These are phyloP conservation scores for Perizoma affinitatum DNA, from an alignment of 2,888 invertebrate species.

Conservation along the genomic window DNA sequence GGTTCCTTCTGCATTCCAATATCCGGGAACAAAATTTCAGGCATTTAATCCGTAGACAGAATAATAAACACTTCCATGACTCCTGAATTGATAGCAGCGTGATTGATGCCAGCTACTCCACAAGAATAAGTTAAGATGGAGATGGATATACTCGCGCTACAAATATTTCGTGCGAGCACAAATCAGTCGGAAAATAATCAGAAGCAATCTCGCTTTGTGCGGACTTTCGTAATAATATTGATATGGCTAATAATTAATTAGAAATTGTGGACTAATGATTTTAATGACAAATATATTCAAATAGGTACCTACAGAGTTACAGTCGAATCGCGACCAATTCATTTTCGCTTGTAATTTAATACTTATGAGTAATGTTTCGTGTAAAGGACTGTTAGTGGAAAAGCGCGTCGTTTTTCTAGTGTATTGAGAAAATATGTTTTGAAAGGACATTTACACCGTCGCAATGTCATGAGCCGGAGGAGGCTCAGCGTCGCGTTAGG, in stretches of 20 bases:
- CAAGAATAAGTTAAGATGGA: constrained; percentile 34
- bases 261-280: not conserved
- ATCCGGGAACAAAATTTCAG: not conserved
- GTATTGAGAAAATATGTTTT: constrained; percentile 40
- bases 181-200: constrained; percentile 27
- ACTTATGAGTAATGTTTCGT: constrained; percentile 24
- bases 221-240: constrained; percentile 1
- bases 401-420: constrained; percentile 24
- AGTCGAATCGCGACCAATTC: constrained; percentile 1
- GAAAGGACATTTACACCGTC: constrained; percentile 59
- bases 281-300: not conserved
- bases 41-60: constrained; percentile 29
- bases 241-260: not conserved
- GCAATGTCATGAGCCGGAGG: constrained; percentile 48
- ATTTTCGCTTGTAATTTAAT: constrained; percentile 29
- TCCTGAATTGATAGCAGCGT: constrained; percentile 46
- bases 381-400: constrained; percentile 17
- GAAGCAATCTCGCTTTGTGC: constrained; percentile 8
- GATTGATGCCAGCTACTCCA: constrained; percentile 48
- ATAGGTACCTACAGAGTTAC: too few relatives aligned
- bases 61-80: constrained; percentile 42
- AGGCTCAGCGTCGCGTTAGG: constrained; percentile 37
- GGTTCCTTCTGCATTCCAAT: too few relatives aligned
- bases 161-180: constrained; percentile 24
- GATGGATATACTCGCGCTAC: constrained; percentile 15